Base-by-base conservation (phyloP, 2,888 invertebrate genomes). In the Acrocera orbiculus region DNA sequence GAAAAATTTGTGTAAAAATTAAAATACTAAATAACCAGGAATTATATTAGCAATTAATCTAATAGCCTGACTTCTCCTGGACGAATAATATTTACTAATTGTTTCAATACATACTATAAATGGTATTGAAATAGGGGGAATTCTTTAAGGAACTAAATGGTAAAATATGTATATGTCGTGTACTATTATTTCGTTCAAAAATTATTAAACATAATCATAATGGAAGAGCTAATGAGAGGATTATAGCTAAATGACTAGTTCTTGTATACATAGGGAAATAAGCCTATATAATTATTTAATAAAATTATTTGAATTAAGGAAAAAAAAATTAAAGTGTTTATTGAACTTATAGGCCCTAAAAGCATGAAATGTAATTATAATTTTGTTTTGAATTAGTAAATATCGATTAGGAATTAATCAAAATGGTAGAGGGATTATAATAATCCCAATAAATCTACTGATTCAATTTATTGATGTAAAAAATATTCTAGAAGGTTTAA, bases 31-130 rank as follows among this genome's bases (percentile, higher is more conserved):
- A 37, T 32, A 49, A 25, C 76, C 76, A 2, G 77, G 74, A 64
- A 76, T 75, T 70, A 78, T 76, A 64, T 78, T 78, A n/a, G 77
- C 77, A 5, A 72, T 67, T 63, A 78, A 50, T 42, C 77, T 76
- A 37, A 79, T 67, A 1, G 73, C 69, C 62, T 78, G 56, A 4
- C 77, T 77, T 53, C 67, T 61, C n/a, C n/a, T 0, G 76, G 74
- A 9, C 74, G 75, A 56, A 77, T 76, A 43, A 75, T 46, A 62
- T 76, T 76, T 47, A n/a, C 76, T 78, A 59, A 75, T 70, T 24
- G 71, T 67, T 72, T 78, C 77, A 67, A 77, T 76, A 57, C 73
- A 53, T 6, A 78, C 75, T 65, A 78, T 74, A 63, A 78, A 76
- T 17, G 73, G 72, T 61, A 76, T 75, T 48, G 78, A 46, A 46